Evolutionary conservation across 2,797 vertebrate species (phyloP).

Genomic region (Esox masquinongy): DNA sequence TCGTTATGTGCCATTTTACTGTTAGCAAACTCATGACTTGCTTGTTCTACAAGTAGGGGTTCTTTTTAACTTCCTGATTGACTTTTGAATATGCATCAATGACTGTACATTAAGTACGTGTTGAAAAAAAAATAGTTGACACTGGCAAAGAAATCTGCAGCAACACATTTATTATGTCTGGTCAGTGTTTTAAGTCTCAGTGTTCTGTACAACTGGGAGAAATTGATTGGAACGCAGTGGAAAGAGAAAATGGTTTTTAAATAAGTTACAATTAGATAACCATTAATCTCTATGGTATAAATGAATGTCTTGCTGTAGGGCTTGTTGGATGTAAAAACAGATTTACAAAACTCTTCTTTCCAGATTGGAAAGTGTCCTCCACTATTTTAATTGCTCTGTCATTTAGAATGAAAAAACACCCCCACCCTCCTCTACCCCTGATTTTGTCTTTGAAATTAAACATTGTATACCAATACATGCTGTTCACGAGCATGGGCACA

Average conservation of each 20-base stretch:
- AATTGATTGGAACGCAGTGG: constrained; percentile 82
- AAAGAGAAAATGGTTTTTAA: constrained; percentile 87
- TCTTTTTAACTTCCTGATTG: constrained; percentile 38
- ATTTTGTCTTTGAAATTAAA: constrained; percentile 77
- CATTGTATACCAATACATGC: constrained; percentile 76
- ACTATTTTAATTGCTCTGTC: constrained; percentile 83
- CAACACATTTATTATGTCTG: constrained; percentile 46
- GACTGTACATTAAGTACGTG: constrained; percentile 14
- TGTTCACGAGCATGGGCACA: constrained; percentile 66
- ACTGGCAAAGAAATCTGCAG: constrained; percentile 28
- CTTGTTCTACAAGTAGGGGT: constrained; percentile 50
- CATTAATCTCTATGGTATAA: constrained; percentile 87
- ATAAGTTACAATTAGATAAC: constrained; percentile 90
- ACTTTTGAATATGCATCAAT: constrained; percentile 26
- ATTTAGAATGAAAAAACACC: constrained; percentile 71
- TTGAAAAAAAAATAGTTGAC: constrained; percentile 22
- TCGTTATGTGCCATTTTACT: constrained; percentile 38
- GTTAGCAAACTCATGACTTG: constrained; percentile 45
- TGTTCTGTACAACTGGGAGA: constrained; percentile 67
- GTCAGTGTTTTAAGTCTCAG: constrained; percentile 51
- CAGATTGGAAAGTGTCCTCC: constrained; percentile 79
- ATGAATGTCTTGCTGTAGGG: constrained; percentile 87
- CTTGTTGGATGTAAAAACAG: constrained; percentile 87
- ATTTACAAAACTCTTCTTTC: constrained; percentile 82
- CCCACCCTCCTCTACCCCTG: constrained; percentile 62